Percentiles rank a stretch among this genome's conserved stretches.
phyloP scores from a whole-genome alignment of 2,888 invertebrate species.

The Congeria kusceri region DNA sequence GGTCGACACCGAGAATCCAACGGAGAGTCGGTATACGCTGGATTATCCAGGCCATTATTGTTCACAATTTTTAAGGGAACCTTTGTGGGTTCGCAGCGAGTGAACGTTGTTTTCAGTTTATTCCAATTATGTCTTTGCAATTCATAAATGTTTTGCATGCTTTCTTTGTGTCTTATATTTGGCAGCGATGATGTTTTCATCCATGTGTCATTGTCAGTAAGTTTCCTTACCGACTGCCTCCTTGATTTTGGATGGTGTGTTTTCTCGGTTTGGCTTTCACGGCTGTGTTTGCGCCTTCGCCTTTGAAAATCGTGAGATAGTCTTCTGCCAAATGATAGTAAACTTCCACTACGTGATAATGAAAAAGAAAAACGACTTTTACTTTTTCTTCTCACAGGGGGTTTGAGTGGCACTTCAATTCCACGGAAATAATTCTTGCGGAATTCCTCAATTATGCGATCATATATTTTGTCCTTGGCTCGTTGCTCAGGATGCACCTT shows the following conservation, averaged over 20 bases:
- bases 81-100: constrained; percentile 34
- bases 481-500: constrained; percentile 56
- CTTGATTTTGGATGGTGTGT: constrained; percentile 39
- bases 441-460: constrained; percentile 74
- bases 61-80: constrained; percentile 37
- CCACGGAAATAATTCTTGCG: constrained; percentile 77
- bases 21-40: constrained; percentile 67
- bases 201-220: constrained; percentile 65
- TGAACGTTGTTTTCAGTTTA: constrained; percentile 23
- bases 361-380: constrained; percentile 53
- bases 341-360: constrained; percentile 52
- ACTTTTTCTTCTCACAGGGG: constrained; percentile 35
- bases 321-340: constrained; percentile 49
- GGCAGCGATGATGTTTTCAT: constrained; percentile 74
- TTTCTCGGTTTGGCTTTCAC: constrained; percentile 44
- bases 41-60: constrained; percentile 67
- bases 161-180: constrained; percentile 70
- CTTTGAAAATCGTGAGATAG: constrained; percentile 52
- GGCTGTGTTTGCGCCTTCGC: constrained; percentile 47
- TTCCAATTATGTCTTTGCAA: constrained; percentile 7
- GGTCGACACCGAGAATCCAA: constrained; percentile 44
- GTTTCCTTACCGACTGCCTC: constrained; percentile 43
- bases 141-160: constrained; percentile 33
- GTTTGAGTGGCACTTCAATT: constrained; percentile 72
- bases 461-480: constrained; percentile 73